These are phyloP conservation scores for Salvelinus fontinalis DNA, from an alignment of 2,113 vertebrate species.

Conservation along the genomic window DNA sequence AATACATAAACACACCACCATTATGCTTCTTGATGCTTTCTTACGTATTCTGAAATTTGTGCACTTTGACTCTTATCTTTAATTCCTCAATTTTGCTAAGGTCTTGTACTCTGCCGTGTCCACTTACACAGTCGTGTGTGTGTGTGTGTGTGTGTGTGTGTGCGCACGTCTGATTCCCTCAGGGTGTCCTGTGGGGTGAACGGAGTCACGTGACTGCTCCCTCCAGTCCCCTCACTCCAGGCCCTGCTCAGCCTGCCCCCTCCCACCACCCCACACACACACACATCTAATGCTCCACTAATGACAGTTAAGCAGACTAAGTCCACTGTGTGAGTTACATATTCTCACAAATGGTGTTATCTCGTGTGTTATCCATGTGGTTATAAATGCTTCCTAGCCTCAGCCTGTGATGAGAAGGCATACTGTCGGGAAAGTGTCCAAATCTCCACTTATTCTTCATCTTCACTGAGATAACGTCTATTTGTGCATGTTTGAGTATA, in stretches of 20 bases:
- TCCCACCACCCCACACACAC: constrained; percentile 18
- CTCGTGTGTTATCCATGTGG: too few relatives aligned
- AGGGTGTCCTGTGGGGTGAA: constrained; percentile 64
- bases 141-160: background rate
- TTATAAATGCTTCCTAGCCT: too few relatives aligned
- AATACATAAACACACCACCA: background rate
- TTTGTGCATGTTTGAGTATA: too few relatives aligned
- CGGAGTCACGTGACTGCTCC: constrained; percentile 70
- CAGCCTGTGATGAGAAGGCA: too few relatives aligned
- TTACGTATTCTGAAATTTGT: background rate
- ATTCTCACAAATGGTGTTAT: too few relatives aligned
- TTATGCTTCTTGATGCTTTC: background rate
- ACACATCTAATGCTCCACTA: constrained; percentile 63
- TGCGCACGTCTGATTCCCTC: constrained; percentile 29
- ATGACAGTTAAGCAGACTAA: constrained; percentile 64
- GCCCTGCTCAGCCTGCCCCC: constrained; percentile 16
- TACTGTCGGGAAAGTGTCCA: too few relatives aligned
- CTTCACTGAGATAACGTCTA: too few relatives aligned
- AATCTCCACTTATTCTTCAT: too few relatives aligned
- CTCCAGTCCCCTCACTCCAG: constrained; percentile 43
- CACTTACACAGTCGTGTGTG: background rate
- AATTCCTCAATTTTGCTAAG: background rate
- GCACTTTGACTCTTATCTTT: background rate
- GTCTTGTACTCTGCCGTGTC: background rate
- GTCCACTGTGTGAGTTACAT: too few relatives aligned